These are phyloP conservation scores for Rhynchomys soricoides DNA, from an alignment of 2,113 vertebrate species.

Conservation along the genomic window DNA sequence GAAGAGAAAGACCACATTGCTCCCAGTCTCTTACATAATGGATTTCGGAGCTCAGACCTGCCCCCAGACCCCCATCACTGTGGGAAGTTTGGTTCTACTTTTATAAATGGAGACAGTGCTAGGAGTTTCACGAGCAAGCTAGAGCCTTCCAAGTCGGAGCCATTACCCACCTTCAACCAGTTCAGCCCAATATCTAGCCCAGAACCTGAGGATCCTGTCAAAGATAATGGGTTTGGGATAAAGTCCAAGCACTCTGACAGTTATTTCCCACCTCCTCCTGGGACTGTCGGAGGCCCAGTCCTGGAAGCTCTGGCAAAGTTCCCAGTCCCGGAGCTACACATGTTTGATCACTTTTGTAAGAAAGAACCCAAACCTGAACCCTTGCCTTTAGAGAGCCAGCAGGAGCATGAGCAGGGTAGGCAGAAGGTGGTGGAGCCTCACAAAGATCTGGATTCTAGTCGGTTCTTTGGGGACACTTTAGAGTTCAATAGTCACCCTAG, in stretches of 20 bases:
- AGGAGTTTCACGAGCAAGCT: constrained; percentile 87
- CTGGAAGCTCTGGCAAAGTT: constrained; percentile 87
- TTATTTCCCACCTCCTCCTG: constrained; percentile 87
- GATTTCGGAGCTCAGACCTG: constrained; percentile 89
- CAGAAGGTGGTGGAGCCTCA: constrained; percentile 76
- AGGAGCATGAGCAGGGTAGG: constrained; percentile 74
- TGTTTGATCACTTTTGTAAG: constrained; percentile 91
- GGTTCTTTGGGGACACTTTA: constrained; percentile 83
- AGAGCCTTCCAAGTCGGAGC: constrained; percentile 88
- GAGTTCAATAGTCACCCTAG: constrained; percentile 82
- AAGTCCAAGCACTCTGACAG: constrained; percentile 87
- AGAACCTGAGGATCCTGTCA: constrained; percentile 89
- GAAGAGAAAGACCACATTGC: constrained; percentile 92
- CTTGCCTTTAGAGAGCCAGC: constrained; percentile 72
- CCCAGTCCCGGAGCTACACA: constrained; percentile 86
- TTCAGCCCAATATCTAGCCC: constrained; percentile 96
- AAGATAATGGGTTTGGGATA: constrained; percentile 85
- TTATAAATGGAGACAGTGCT: constrained; percentile 92
- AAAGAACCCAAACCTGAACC: constrained; percentile 87
- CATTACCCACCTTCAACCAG: constrained; percentile 90
- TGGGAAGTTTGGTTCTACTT: constrained; percentile 89
- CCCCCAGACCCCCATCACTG: constrained; percentile 86
- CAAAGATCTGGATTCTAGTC: constrained; percentile 83
- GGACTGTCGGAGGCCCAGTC: constrained; percentile 84
- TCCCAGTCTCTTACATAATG: constrained; percentile 90